phyloP scores from a whole-genome alignment of 2,113 vertebrate genomes.

The Rhynchopsitta pachyrhyncha region DNA sequence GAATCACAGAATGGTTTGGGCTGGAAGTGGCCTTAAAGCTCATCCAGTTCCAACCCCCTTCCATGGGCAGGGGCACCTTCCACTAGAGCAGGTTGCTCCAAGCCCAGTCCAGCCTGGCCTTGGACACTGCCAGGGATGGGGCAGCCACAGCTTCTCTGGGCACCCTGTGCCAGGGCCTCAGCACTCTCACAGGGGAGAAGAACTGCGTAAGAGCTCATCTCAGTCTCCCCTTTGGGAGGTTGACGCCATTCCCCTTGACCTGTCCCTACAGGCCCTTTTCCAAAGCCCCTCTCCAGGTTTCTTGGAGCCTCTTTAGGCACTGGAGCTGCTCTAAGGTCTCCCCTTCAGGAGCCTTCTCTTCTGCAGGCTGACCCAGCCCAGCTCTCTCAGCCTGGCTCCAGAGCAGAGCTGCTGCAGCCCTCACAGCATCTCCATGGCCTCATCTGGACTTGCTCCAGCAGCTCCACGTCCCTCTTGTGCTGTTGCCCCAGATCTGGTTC shows the following conservation, averaged over 20 bases:
- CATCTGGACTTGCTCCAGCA: neutral
- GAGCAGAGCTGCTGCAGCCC: no score
- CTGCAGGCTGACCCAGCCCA: neutral
- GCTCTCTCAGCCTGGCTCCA: neutral
- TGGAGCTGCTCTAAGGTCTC: neutral
- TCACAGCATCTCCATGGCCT: neutral
- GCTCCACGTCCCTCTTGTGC: neutral
- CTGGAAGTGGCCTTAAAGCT: neutral
- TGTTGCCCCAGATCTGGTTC: neutral
- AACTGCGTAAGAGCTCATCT: no score
- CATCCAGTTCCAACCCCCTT: neutral
- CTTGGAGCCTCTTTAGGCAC: neutral
- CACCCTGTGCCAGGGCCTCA: no score
- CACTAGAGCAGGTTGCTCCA: no score
- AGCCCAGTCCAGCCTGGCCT: neutral
- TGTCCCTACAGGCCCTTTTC: no score
- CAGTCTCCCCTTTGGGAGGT: no score
- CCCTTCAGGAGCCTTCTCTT: neutral
- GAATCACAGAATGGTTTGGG: neutral
- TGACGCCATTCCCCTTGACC: no score
- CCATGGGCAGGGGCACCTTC: neutral
- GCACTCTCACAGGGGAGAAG: no score
- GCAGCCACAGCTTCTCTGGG: no score
- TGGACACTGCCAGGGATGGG: neutral
- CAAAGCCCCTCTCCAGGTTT: neutral